Evolutionary conservation across 2,113 vertebrate species (phyloP).

Genomic region (Argyrosomus japonicus): DNA sequence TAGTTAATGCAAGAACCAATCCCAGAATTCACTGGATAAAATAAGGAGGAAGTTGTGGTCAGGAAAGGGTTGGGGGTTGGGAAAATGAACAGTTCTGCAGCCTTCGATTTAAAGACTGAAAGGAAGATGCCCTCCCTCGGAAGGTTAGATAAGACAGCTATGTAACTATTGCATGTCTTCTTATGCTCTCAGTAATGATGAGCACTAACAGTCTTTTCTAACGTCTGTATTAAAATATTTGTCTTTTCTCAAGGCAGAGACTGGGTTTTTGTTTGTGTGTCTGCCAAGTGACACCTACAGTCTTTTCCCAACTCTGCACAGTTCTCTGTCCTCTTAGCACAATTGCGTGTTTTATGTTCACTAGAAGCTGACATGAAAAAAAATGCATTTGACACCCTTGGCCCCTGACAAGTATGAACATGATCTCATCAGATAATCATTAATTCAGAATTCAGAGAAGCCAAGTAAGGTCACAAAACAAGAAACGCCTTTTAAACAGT

Average conservation of each 20-base stretch:
- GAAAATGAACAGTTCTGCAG: conserved; percentile 3
- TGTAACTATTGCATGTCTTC: not conserved
- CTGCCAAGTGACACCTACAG: conserved; percentile 63
- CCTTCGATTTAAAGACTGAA: conserved; percentile 6
- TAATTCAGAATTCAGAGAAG: conserved; percentile 49
- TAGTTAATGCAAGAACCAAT: conserved; percentile 2
- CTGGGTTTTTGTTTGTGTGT: conserved; percentile 50
- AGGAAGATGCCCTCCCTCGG: not conserved
- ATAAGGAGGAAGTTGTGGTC: conserved; percentile 28
- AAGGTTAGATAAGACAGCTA: not conserved
- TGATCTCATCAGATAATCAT: conserved; percentile 65
- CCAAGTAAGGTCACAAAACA: conserved; percentile 57
- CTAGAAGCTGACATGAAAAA: conserved; percentile 13
- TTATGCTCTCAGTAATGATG: not conserved
- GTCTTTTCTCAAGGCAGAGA: conserved; percentile 27
- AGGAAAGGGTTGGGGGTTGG: conserved; percentile 22
- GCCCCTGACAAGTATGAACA: conserved; percentile 46
- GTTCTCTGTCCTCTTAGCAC: conserved; percentile 48
- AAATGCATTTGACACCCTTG: conserved; percentile 45
- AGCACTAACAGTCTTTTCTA: not conserved
- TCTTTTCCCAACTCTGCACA: conserved; percentile 36
- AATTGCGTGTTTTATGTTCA: conserved; percentile 57
- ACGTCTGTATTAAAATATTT: conserved; percentile 16
- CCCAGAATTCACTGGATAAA: conserved; percentile 9
- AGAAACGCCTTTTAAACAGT: conserved; percentile 21